These are phyloP conservation scores for Alentia gelatinosa DNA, from an alignment of 2,888 invertebrate genomes.

Conservation along the genomic window DNA sequence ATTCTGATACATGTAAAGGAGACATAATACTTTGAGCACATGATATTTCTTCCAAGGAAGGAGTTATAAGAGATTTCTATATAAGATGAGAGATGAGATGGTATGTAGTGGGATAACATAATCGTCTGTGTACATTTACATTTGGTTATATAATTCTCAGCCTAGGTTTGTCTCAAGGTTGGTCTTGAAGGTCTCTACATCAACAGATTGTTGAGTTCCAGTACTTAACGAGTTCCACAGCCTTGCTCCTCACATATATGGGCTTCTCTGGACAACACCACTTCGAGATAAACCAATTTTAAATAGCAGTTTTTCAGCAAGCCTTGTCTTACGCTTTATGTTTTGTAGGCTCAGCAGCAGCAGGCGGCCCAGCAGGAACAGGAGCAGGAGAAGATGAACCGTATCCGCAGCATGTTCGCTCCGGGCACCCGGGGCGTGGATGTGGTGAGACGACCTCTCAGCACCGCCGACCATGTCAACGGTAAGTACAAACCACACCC, in stretches of 20 bases:
- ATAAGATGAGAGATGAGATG: no score
- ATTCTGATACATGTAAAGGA: no score
- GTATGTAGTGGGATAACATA: no score
- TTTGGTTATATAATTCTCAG: no score
- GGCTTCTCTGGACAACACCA: not conserved
- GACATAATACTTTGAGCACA: no score
- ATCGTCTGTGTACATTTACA: no score
- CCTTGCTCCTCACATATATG: not conserved
- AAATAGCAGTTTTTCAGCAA: not conserved
- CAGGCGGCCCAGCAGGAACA: constrained; percentile 31
- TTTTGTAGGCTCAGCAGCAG: constrained; percentile 19
- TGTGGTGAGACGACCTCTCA: constrained; percentile 53
- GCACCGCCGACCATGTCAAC: constrained; percentile 28
- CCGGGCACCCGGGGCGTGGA: constrained; percentile 58
- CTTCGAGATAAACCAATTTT: not conserved
- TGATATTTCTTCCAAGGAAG: no score
- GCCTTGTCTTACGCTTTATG: not conserved
- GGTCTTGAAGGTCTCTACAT: not conserved
- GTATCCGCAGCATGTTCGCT: constrained; percentile 59
- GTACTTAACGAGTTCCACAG: not conserved
- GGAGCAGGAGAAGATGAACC: constrained; percentile 60
- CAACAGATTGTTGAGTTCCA: not conserved
- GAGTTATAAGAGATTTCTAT: no score
- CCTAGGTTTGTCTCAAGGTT: not conserved
- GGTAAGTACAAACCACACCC: not conserved